Conservation (phyloP, 2,888 invertebrate species). For the Sesia apiformis region DNA sequence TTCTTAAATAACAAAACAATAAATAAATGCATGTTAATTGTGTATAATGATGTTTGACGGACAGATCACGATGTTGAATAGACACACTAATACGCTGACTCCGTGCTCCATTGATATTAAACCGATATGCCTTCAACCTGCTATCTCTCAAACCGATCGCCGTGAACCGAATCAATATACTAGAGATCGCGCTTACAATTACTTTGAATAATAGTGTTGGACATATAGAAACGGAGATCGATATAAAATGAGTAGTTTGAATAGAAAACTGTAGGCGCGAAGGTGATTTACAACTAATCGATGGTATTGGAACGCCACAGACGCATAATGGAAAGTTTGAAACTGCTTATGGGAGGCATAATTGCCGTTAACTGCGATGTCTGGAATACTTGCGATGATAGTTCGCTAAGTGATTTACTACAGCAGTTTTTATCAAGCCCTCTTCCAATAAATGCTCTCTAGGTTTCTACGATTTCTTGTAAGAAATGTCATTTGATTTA, state of each 20-base stretch:
- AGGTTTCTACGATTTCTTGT: not conserved
- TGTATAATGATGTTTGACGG: not conserved
- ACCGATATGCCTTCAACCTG: no score
- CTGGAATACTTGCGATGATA: not conserved
- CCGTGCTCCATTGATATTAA: no score
- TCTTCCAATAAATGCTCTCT: not conserved
- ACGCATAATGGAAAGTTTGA: not conserved
- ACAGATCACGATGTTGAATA: not conserved
- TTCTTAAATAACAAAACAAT: constrained; percentile 4
- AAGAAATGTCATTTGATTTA: no score
- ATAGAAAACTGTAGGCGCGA: not conserved
- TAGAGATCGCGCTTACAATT: not conserved
- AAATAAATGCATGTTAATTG: constrained; percentile 8
- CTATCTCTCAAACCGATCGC: not conserved
- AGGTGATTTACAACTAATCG: not conserved
- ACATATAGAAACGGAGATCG: not conserved
- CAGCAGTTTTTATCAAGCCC: not conserved
- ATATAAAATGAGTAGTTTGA: not conserved
- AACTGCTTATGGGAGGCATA: not conserved
- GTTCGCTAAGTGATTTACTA: not conserved
- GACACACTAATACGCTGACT: no score
- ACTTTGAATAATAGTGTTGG: not conserved
- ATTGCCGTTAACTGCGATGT: not conserved
- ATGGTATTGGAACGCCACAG: not conserved
- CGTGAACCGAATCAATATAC: not conserved